Evolutionary conservation across 2,797 vertebrate genomes (phyloP), one percentile per base, ranked within the genome.

Genomic region (Antennarius maculatus): DNA sequence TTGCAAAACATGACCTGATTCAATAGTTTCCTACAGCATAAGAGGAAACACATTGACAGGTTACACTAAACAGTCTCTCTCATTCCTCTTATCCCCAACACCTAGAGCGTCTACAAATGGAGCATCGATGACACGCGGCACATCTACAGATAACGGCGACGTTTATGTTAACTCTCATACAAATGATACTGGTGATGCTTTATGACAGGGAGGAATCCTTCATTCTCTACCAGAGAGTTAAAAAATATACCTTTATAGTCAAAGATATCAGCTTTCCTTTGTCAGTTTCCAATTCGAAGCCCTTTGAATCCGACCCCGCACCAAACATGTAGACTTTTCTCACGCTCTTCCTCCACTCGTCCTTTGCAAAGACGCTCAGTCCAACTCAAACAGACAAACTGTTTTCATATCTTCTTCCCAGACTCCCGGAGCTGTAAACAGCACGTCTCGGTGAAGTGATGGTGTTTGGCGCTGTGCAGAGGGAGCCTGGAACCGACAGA

Each of bases 401-500:
- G 85, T 90, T 87, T 87, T 87, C 77, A 79, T 89, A 86, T 85
- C 83, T 84, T 77, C 69, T 71, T 80, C 76, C 72, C 83, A 76
- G 82, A 69, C 77, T 37, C 62, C 49, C 57, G 1, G 84, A 82
- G 80, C 81, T 83, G 86, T 88, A 88, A 90, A 89, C 87, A 83
- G 49, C 76, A 60, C 79, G 77, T 89, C 83, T 70, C 77, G 50
- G 73, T 82, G 75, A 89, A 85, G 79, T 85, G 81, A 89, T 89
- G 86, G 87, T 79, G 84, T 87, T 82, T 80, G 73, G 69, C 61
- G 16, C 61, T 43, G 71, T 83, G 69, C 82, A 63, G 77, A 80
- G 72, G 5, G 17, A 66, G 64, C 1, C 23, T 23, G 23, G 23
- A 23, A 47, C 60, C 57, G 82, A 71, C 80, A 61, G 16, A 29